Evolutionary conservation across 1,140 invertebrate species (phyloP), one percentile per base, ranked within the genome.

Genomic region (Scaptodrosophila lebanonensis): DNA sequence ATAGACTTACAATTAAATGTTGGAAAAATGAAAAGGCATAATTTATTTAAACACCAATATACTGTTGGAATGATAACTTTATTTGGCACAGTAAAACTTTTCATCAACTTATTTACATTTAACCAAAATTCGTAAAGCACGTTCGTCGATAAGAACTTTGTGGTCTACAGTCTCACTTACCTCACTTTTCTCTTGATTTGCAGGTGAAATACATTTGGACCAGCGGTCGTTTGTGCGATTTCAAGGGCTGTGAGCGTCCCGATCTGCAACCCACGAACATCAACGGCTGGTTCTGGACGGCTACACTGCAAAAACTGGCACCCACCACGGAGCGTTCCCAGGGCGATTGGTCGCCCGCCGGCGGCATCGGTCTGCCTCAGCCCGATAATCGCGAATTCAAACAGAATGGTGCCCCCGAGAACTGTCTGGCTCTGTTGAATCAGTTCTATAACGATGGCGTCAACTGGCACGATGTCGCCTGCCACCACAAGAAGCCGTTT

Each of bases 261-360:
- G 93, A 95, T 83, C 88, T 95, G 38, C 90, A 93, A 62, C 94
- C 94, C 6, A 88, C 91, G n/a, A 89, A 91, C 20, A 87, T 94
- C 39, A 95, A 95, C 65, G 94, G 94, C 11, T 95, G 94, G 94
- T 95, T 95, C 89, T 95, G 94, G 94, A 94, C 93, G 9, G 93
- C 93, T 3, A 93, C 92, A 54, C 89, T 94, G 11, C 92, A 94
- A 84, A 95, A 94, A 84, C 86, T 95, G 56, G 92, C 93, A 1
- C 93, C 93, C 12, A 93, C 92, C 12, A 93, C 89, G 35, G 91
- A 94, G 73, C 90, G 93, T 15, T 89, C 88, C 11, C 92, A 94
- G 84, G 94, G 94, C 66, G 94, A 95, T 76, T 95, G 94, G 94
- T 95, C 93, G 2, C 90, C 91, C 66, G 93, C 88, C 48, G 94